Percentiles rank a stretch among this genome's conserved stretches.
Evolutionary conservation across 2,113 vertebrate species (phyloP).

Genomic region (Lanius collurio): DNA sequence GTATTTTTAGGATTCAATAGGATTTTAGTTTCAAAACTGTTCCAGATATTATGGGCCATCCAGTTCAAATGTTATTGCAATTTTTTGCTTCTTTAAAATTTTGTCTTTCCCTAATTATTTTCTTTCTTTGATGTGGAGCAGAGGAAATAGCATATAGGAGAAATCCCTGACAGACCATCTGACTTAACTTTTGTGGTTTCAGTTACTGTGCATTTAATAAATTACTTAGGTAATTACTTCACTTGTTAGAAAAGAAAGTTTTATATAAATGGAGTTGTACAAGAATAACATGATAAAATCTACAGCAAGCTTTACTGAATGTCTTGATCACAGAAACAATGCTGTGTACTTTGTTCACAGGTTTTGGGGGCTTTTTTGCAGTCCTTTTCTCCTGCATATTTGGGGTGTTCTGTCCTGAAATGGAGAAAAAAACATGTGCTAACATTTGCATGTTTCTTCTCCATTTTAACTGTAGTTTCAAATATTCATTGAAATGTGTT

Average conservation of each 20-base stretch:
- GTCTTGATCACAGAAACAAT: not conserved
- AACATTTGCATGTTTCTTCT: not conserved
- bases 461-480: not conserved
- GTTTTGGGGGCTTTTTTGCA: fast-evolving
- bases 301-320: not conserved
- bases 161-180: not conserved
- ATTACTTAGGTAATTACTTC: not conserved
- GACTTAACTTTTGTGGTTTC: not conserved
- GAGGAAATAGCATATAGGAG: not conserved
- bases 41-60: not conserved
- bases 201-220: not conserved
- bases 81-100: not conserved
- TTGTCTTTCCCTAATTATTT: not conserved
- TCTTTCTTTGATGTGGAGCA: not conserved
- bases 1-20: not conserved
- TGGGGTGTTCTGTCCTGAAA: not conserved
- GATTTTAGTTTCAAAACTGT: not conserved
- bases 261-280: not conserved
- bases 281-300: not conserved
- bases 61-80: not conserved
- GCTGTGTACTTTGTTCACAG: not conserved
- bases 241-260: not conserved
- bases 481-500: not conserved
- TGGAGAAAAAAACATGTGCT: not conserved
- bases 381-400: not conserved